These are phyloP conservation scores for Hippoglossus stenolepis DNA, from an alignment of 2,113 vertebrate species.

Conservation along the genomic window DNA sequence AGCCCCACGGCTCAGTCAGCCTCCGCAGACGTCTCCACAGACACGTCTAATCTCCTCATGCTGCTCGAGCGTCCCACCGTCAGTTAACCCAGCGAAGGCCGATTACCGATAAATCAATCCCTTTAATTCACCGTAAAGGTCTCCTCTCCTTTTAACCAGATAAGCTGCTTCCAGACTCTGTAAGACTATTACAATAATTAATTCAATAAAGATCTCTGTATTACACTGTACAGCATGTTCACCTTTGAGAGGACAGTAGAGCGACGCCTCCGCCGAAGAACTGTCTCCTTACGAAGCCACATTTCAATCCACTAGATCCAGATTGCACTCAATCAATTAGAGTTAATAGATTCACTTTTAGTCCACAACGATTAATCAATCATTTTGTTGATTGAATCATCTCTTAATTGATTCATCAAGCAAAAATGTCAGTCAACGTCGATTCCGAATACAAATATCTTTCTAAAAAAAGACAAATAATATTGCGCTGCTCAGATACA, in stretches of 20 bases:
- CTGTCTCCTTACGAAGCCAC: too few relatives aligned
- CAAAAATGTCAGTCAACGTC: too few relatives aligned
- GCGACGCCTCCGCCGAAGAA: too few relatives aligned
- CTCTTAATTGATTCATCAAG: too few relatives aligned
- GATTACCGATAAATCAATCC: slow-evolving; percentile 74
- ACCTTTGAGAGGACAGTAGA: not conserved
- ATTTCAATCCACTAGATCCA: not conserved
- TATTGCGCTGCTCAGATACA: too few relatives aligned
- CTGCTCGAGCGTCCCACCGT: slow-evolving; percentile 43
- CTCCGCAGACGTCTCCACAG: slow-evolving; percentile 28
- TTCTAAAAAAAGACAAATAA: too few relatives aligned
- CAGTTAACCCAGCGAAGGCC: slow-evolving; percentile 62
- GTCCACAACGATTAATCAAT: too few relatives aligned
- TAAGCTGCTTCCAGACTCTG: slow-evolving; percentile 37
- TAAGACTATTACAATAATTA: slow-evolving; percentile 23
- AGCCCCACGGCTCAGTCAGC: slow-evolving; percentile 5
- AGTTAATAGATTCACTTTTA: too few relatives aligned
- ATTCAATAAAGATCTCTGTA: slow-evolving; percentile 12
- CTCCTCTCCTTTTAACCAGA: slow-evolving; percentile 48
- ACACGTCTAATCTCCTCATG: slow-evolving; percentile 66
- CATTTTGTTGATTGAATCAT: too few relatives aligned
- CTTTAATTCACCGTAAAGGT: slow-evolving; percentile 62
- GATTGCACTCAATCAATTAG: not conserved
- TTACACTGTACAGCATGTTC: not conserved
- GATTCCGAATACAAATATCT: too few relatives aligned